Evolutionary conservation across 1,140 invertebrate genomes (phyloP).

Genomic region (Coboldia fuscipes): DNA sequence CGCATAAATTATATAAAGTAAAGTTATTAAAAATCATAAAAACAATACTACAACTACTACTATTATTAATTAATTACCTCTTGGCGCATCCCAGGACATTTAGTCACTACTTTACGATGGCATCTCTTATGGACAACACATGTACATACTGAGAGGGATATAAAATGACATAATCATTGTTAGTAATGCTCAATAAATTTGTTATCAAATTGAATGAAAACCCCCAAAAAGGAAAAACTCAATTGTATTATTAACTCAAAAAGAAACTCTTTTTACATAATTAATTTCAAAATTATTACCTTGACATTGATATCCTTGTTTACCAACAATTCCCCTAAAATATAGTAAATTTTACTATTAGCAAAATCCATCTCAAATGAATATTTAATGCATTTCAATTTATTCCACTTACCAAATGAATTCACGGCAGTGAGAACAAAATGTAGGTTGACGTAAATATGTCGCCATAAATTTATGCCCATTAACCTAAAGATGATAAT

Average conservation of each 20-base stretch:
- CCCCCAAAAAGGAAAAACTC: neutral
- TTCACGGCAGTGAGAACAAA: slow-evolving; percentile 93
- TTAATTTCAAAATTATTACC: slow-evolving; percentile 37
- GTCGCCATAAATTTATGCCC: slow-evolving; percentile 99
- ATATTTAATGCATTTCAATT: neutral
- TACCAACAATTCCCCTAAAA: slow-evolving; percentile 74
- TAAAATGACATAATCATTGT: neutral
- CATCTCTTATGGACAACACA: slow-evolving; percentile 96
- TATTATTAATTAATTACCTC: slow-evolving; percentile 32
- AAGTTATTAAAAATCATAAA: too few species aligned
- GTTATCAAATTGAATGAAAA: neutral
- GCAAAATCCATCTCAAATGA: neutral
- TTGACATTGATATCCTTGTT: slow-evolving; percentile 99
- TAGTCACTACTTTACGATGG: slow-evolving; percentile 80
- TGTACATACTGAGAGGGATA: slow-evolving; percentile 68
- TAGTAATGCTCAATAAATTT: neutral
- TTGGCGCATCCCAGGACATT: slow-evolving; percentile 89
- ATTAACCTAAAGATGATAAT: slow-evolving; percentile 37
- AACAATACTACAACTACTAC: slow-evolving; percentile 1
- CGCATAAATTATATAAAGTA: too few species aligned
- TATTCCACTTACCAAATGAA: slow-evolving; percentile 74
- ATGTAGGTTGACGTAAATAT: slow-evolving; percentile 94
- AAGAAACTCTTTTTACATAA: neutral
- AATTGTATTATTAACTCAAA: neutral
- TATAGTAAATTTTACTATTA: slow-evolving; percentile 13